These are phyloP conservation scores for Drosophila erecta DNA, from an alignment of 1,140 invertebrate genomes.

Conservation along the genomic window DNA sequence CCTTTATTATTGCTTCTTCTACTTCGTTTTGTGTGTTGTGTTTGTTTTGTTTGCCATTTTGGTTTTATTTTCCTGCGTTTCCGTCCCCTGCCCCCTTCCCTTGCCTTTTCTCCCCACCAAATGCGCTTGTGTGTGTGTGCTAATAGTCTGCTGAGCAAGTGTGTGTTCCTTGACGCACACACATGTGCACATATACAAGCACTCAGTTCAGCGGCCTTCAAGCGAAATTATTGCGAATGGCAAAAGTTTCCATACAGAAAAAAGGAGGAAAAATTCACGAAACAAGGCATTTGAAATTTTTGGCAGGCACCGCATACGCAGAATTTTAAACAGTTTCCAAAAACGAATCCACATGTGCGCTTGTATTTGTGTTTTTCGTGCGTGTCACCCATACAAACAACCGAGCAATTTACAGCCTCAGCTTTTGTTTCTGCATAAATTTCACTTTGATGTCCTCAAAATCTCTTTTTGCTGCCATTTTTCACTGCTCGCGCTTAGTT, in stretches of 20 bases:
- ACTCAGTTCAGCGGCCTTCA: slow-evolving; percentile 51
- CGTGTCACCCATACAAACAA: slow-evolving; percentile 32
- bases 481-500: slow-evolving; percentile 20
- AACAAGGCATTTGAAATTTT: slow-evolving; percentile 47
- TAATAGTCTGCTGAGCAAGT: slow-evolving; percentile 46
- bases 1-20: slow-evolving; percentile 22
- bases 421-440: slow-evolving; percentile 47
- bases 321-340: slow-evolving; percentile 73
- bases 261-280: slow-evolving; percentile 29
- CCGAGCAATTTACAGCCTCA: slow-evolving; percentile 51
- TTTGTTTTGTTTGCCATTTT: slow-evolving; percentile 72
- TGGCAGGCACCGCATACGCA: slow-evolving; percentile 52
- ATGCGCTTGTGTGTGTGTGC: slow-evolving; percentile 29
- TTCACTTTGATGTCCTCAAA: slow-evolving; percentile 55
- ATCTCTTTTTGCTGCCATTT: slow-evolving; percentile 22
- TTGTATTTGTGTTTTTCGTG: slow-evolving; percentile 19
- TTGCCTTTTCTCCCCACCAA: neutral
- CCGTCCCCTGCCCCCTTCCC: slow-evolving; percentile 40
- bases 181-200: slow-evolving; percentile 1
- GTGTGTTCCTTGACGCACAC: slow-evolving; percentile 21
- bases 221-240: slow-evolving; percentile 68
- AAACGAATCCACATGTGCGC: slow-evolving; percentile 37
- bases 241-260: slow-evolving; percentile 59
- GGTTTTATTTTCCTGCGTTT: slow-evolving; percentile 66
- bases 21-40: slow-evolving; percentile 34